A percentile compares a stretch with the other conserved stretches of the same genome.
Conservation (phyloP, 2,113 vertebrate genomes). For the Cottus gobio region DNA sequence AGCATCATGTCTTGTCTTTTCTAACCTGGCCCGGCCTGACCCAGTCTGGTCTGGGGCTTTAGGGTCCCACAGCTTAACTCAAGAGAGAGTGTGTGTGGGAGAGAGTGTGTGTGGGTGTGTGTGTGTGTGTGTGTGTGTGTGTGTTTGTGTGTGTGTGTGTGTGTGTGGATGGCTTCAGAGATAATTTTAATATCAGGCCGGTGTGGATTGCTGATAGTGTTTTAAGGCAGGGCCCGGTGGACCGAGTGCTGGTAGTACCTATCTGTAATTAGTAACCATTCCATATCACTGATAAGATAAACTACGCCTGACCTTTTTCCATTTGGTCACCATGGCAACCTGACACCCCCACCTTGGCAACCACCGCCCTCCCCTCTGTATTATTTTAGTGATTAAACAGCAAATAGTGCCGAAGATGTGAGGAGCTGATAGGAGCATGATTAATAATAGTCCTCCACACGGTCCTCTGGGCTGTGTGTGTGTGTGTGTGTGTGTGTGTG, state of each 20-base stretch:
- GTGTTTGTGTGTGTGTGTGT: conserved; percentile 12
- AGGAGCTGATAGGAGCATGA: conserved; percentile 76
- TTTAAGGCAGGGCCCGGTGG: conserved; percentile 84
- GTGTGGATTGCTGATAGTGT: conserved; percentile 86
- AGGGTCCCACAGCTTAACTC: conserved; percentile 8
- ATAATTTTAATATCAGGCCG: conserved; percentile 85
- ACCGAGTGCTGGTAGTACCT: conserved; percentile 80
- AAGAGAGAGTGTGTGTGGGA: conserved; percentile 16
- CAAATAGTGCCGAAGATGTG: conserved; percentile 82
- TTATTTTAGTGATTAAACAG: conserved; percentile 89
- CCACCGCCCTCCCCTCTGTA: conserved; percentile 69
- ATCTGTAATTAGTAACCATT: conserved; percentile 90
- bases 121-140: conserved; percentile 23
- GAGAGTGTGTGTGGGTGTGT: conserved; percentile 41
- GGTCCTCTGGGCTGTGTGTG: conserved; percentile 48
- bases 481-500: conserved; percentile 38
- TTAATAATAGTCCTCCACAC: conserved; percentile 82
- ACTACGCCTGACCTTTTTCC: conserved; percentile 85
- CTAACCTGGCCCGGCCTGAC: conserved; percentile 22
- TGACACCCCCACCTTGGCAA: conserved; percentile 63
- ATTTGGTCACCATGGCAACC: conserved; percentile 83
- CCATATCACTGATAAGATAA: conserved; percentile 90
- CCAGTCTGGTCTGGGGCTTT: conserved; percentile 16
- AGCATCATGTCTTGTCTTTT: conserved; percentile 39
- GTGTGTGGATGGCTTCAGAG: conserved; percentile 72